phyloP scores from a whole-genome alignment of 2,888 invertebrate genomes.

The Malachius bipustulatus region DNA sequence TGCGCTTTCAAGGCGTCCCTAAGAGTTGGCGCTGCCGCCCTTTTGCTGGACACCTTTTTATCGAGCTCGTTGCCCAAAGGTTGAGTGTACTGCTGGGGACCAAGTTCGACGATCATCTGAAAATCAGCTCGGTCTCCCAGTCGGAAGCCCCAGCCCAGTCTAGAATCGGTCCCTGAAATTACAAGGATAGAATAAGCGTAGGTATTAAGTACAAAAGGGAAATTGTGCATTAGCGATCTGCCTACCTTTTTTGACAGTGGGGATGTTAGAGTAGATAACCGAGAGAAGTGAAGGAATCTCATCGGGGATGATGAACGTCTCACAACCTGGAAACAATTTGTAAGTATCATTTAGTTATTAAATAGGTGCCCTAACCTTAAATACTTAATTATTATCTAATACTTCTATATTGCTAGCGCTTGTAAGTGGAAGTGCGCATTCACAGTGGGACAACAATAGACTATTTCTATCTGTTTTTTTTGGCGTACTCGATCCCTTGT shows the following conservation, averaged over 20 bases:
- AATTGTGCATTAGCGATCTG: not conserved
- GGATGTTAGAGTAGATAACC: constrained; percentile 71
- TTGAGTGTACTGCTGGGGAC: constrained; percentile 65
- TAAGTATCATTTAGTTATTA: no score
- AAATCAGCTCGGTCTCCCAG: constrained; percentile 73
- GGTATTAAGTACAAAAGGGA: constrained; percentile 2
- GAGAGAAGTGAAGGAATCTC: constrained; percentile 69
- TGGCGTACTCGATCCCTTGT: no score
- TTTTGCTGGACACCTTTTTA: constrained; percentile 32
- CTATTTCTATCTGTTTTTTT: no score
- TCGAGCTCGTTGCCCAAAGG: constrained; percentile 44
- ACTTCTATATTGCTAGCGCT: no score
- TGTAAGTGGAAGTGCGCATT: no score
- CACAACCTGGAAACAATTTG: constrained; percentile 40
- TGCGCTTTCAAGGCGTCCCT: constrained; percentile 31
- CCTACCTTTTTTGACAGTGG: constrained; percentile 73
- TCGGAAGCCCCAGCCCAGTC: constrained; percentile 67
- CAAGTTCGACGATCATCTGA: constrained; percentile 62
- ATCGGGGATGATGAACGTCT: constrained; percentile 61
- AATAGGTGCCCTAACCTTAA: no score
- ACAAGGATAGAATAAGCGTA: constrained; percentile 9
- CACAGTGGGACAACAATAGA: no score
- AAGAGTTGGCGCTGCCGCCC: constrained; percentile 36
- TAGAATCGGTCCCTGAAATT: constrained; percentile 62
- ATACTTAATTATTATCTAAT: no score